phyloP scores from a whole-genome alignment of 2,888 invertebrate species.

The Torymus aiolomorphi region DNA sequence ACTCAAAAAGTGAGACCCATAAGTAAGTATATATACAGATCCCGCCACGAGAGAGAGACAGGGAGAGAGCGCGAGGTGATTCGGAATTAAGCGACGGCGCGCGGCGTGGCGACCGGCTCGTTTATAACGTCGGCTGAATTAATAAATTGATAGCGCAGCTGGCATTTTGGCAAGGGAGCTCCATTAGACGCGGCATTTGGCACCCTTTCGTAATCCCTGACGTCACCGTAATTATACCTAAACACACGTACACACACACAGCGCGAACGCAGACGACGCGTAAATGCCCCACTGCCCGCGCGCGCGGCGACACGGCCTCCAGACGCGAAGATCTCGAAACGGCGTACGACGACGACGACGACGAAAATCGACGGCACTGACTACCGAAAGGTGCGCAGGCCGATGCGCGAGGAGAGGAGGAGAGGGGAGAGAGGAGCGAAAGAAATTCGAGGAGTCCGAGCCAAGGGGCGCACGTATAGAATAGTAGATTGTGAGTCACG shows the following conservation, averaged over 20 bases:
- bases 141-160: slow-evolving; percentile 71
- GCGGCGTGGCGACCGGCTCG: slow-evolving; percentile 45
- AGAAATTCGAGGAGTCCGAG: not conserved
- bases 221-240: slow-evolving; percentile 67
- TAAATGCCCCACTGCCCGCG: slow-evolving; percentile 34
- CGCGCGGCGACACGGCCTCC: slow-evolving; percentile 56
- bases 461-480: not conserved
- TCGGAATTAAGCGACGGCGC: slow-evolving; percentile 35
- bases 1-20: not conserved
- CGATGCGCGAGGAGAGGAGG: not conserved
- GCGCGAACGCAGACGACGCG: slow-evolving; percentile 1
- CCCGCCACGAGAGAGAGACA: not conserved
- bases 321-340: slow-evolving; percentile 47
- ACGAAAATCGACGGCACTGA: not conserved
- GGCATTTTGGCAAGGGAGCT: slow-evolving; percentile 68
- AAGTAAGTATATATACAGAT: not conserved
- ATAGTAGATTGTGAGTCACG: too few relatives aligned
- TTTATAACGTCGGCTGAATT: slow-evolving; percentile 60
- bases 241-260: slow-evolving; percentile 57
- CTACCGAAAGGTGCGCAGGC: too few relatives aligned
- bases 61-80: slow-evolving; percentile 8
- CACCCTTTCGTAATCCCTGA: slow-evolving; percentile 65
- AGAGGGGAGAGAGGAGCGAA: not conserved
- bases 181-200: slow-evolving; percentile 69
- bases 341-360: not conserved